phyloP scores from a whole-genome alignment of 1,140 invertebrate species.

The Ectropis grisescens region DNA sequence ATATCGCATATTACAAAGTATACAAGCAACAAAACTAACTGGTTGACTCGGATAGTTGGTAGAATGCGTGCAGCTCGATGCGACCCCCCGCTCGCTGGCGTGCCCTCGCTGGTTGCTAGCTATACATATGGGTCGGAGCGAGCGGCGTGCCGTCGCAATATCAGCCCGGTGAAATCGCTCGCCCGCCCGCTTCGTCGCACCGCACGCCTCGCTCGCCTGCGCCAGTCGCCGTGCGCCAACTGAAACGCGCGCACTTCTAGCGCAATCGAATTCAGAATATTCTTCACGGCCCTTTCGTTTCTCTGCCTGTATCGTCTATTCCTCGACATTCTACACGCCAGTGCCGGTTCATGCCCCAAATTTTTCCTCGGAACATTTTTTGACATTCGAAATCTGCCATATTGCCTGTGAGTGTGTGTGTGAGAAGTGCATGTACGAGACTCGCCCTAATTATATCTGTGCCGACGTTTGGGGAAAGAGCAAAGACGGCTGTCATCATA shows the following conservation, averaged over 20 bases:
- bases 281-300: no score
- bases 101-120: constrained; percentile 44
- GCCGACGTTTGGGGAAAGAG: constrained; percentile 33
- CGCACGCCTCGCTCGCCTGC: constrained; percentile 57
- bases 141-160: constrained; percentile 59
- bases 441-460: constrained; percentile 35
- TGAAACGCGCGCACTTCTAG: constrained; percentile 64
- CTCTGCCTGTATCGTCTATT: no score
- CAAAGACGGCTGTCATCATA: constrained; percentile 63
- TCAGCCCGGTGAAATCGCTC: constrained; percentile 66
- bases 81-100: constrained; percentile 47
- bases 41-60: constrained; percentile 40
- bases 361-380: no score
- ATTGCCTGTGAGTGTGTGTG: constrained; percentile 19
- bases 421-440: constrained; percentile 37
- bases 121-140: constrained; percentile 57
- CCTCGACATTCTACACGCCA: no score
- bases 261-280: constrained; percentile 54
- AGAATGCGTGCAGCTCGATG: constrained; percentile 44
- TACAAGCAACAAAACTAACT: constrained; percentile 31
- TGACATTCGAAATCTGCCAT: no score
- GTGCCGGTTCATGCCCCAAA: no score
- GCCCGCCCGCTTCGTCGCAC: constrained; percentile 54
- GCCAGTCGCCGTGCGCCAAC: constrained; percentile 65
- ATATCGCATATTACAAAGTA: no score